These are phyloP conservation scores for Pentamera pediparva DNA, from an alignment of 53 echinoderm and acorn worm species.

Conservation along the genomic window DNA sequence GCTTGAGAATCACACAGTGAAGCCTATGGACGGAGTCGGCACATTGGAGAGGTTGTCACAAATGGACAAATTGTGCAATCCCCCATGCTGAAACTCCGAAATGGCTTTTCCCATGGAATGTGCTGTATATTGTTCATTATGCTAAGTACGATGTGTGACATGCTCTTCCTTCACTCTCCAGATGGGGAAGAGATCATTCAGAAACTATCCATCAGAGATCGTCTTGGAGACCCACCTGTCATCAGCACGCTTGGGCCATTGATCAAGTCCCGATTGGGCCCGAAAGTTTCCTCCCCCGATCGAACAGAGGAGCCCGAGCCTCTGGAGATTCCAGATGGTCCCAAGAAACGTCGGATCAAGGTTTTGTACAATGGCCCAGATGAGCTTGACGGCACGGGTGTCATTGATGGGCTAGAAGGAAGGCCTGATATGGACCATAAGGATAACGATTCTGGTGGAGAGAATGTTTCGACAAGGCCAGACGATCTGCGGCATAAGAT, in stretches of 20 bases:
- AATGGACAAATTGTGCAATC: no score
- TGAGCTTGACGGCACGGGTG: not conserved
- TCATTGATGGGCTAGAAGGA: not conserved
- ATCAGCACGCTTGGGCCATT: conserved; percentile 48
- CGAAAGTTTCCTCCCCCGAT: conserved; percentile 27
- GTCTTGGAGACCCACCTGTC: conserved; percentile 52
- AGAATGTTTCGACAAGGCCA: no score
- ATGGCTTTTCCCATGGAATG: no score
- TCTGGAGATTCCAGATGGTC: conserved; percentile 18
- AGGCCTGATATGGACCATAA: not conserved
- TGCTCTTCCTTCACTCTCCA: not conserved
- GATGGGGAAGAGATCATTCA: conserved; percentile 16
- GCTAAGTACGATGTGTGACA: no score
- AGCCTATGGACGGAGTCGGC: no score
- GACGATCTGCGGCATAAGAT: no score
- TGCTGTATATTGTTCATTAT: no score
- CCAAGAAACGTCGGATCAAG: not conserved
- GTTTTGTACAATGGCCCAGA: no score
- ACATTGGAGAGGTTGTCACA: no score
- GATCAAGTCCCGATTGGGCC: conserved; percentile 70
- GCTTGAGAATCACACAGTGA: no score
- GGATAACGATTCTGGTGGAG: not conserved
- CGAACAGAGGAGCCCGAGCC: conserved; percentile 8
- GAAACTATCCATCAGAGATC: conserved; percentile 54
- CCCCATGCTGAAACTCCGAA: no score